phyloP scores from a whole-genome alignment of 1,140 invertebrate genomes.

The Tetranychus cinnabarinus region DNA sequence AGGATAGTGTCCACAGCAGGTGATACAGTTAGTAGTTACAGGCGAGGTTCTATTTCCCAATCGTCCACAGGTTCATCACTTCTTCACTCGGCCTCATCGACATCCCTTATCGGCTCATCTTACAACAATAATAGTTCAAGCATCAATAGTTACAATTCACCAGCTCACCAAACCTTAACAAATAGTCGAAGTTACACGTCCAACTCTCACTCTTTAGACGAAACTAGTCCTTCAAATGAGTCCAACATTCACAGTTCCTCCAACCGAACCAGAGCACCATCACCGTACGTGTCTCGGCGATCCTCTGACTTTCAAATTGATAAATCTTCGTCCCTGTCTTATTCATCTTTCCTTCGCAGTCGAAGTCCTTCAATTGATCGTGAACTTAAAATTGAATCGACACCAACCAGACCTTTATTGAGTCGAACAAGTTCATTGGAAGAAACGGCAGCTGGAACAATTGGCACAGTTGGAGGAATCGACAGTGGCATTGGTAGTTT shows the following conservation, averaged over 20 bases:
- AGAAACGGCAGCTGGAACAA: background rate
- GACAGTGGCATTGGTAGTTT: no score
- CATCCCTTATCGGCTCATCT: background rate
- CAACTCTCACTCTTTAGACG: background rate
- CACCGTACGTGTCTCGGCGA: background rate
- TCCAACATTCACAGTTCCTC: background rate
- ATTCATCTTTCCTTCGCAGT: background rate
- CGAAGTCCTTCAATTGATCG: background rate
- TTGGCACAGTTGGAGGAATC: no score
- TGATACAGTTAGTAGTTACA: background rate
- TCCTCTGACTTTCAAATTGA: background rate
- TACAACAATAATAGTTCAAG: no score
- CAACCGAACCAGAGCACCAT: background rate
- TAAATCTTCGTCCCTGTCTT: background rate
- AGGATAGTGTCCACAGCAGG: background rate
- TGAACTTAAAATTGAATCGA: background rate
- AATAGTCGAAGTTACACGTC: background rate
- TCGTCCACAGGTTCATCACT: background rate
- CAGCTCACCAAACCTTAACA: background rate
- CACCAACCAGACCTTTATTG: background rate
- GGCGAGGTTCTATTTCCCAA: background rate
- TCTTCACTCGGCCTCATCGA: background rate
- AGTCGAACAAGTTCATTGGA: background rate
- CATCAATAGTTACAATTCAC: no score
- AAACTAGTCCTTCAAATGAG: background rate